These are phyloP conservation scores for Phorcus lineatus DNA, from an alignment of 2,888 invertebrate species.

Conservation along the genomic window DNA sequence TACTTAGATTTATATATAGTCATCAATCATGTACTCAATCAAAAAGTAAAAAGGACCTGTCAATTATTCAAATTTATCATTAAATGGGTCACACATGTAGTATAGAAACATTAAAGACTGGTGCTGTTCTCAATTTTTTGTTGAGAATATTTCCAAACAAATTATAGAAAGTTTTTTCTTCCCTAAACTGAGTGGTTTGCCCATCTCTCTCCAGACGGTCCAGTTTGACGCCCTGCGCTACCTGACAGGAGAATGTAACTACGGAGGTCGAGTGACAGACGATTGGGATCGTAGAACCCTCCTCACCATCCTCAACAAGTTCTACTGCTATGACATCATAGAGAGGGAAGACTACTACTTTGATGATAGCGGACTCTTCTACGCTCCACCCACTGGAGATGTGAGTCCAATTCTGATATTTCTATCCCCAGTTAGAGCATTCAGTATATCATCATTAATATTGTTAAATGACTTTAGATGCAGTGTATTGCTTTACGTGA, in stretches of 20 bases:
- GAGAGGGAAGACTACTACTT: slow-evolving; percentile 71
- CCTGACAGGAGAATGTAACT: slow-evolving; percentile 78
- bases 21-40: too few relatives aligned
- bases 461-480: too few relatives aligned
- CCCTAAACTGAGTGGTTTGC: too few relatives aligned
- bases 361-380: slow-evolving; percentile 73
- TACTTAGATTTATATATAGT: too few relatives aligned
- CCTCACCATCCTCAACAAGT: slow-evolving; percentile 75
- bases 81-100: too few relatives aligned
- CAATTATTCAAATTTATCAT: too few relatives aligned
- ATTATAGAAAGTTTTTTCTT: neutral
- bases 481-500: too few relatives aligned
- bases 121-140: neutral
- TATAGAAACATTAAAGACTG: too few relatives aligned
- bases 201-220: slow-evolving; percentile 70
- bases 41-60: too few relatives aligned
- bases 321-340: slow-evolving; percentile 73
- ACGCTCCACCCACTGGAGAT: slow-evolving; percentile 59
- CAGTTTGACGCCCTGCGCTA: slow-evolving; percentile 77
- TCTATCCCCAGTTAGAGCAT: too few relatives aligned
- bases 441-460: too few relatives aligned
- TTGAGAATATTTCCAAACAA: neutral
- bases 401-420: neutral
- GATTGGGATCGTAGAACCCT: slow-evolving; percentile 77
- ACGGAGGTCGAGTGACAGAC: slow-evolving; percentile 78